Evolutionary conservation across 2,113 vertebrate genomes (phyloP).

Genomic region (Cheirogaleus medius): DNA sequence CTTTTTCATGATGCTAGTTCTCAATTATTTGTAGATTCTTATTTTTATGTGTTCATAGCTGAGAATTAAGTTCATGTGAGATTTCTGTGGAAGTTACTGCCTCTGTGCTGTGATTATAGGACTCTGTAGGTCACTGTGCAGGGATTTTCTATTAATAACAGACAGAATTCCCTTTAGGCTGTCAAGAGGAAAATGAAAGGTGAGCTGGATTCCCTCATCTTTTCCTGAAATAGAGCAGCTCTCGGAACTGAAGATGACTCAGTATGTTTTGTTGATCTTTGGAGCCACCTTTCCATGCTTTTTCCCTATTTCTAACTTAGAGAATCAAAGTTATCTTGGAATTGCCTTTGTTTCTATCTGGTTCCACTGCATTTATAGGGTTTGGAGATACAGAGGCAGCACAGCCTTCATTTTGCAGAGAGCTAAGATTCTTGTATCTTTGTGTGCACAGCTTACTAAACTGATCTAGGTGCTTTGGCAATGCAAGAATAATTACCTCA

Average conservation of each 20-base stretch:
- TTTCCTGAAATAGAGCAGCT: not conserved
- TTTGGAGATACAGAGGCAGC: not conserved
- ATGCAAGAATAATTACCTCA: not conserved
- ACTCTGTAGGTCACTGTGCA: not conserved
- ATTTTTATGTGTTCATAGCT: not conserved
- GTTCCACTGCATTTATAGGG: not conserved
- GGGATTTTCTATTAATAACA: not conserved
- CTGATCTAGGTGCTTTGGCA: not conserved
- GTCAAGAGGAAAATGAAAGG: not conserved
- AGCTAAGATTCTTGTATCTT: not conserved
- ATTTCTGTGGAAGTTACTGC: not conserved
- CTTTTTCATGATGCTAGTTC: not conserved
- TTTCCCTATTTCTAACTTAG: not conserved
- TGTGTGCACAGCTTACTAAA: not conserved
- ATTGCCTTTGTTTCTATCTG: not conserved
- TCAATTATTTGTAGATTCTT: not conserved
- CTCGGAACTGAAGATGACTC: not conserved
- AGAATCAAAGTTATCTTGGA: not conserved
- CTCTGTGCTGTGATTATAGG: not conserved
- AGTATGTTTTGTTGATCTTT: not conserved
- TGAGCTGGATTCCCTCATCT: not conserved
- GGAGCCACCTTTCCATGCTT: not conserved
- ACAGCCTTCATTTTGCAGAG: not conserved
- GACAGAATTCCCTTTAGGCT: not conserved
- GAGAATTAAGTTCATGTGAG: not conserved